These are phyloP conservation scores for Monarcha castaneiventris DNA, from an alignment of 2,113 vertebrate species.

Conservation along the genomic window DNA sequence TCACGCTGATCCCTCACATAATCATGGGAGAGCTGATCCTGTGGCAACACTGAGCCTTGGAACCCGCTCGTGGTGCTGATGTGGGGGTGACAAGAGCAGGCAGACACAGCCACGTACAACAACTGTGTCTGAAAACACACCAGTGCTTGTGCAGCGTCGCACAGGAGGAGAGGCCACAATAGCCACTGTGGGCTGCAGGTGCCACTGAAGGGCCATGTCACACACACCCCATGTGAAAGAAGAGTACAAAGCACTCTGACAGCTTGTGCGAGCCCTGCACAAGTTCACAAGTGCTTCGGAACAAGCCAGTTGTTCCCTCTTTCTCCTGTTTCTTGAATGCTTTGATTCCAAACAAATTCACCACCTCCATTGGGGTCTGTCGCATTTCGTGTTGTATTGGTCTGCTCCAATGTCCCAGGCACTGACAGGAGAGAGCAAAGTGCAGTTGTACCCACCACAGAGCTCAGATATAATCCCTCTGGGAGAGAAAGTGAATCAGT, in stretches of 20 bases:
- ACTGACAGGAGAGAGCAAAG: not conserved
- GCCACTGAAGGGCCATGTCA: fast-evolving
- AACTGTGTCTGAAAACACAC: fast-evolving
- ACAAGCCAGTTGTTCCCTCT: fast-evolving
- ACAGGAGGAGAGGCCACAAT: fast-evolving
- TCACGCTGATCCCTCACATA: constrained; percentile 84
- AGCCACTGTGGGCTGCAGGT: fast-evolving
- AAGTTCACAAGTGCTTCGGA: fast-evolving
- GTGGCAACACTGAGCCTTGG: constrained; percentile 72
- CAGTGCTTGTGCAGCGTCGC: fast-evolving
- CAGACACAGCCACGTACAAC: not conserved
- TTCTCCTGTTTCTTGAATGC: not conserved
- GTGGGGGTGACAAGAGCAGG: not conserved
- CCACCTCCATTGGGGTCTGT: not conserved
- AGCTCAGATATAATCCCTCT: not conserved
- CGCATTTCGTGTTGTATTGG: fast-evolving
- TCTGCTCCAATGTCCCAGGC: not conserved
- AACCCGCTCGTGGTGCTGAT: constrained; percentile 49
- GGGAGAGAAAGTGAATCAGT: not conserved
- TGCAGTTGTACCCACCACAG: not conserved
- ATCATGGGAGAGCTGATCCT: constrained; percentile 80
- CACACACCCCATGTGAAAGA: fast-evolving
- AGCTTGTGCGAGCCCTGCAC: fast-evolving
- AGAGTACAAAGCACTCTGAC: fast-evolving
- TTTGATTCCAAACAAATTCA: not conserved